Percentiles rank a stretch among this genome's conserved stretches.
Evolutionary conservation across 2,797 vertebrate genomes (phyloP).

Genomic region (Acanthiza pusilla): DNA sequence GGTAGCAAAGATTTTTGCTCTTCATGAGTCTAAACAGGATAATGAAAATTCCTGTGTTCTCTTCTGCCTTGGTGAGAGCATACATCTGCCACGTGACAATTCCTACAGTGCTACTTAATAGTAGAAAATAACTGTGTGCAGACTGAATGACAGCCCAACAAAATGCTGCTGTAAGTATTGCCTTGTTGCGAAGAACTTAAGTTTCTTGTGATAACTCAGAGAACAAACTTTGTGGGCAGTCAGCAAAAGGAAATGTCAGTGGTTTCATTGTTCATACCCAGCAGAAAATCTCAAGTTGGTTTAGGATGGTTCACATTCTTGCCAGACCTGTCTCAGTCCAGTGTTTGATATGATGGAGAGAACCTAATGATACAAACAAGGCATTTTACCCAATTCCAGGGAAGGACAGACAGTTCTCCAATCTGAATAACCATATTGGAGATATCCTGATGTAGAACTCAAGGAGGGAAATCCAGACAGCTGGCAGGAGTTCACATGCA

Average conservation of each 20-base stretch:
- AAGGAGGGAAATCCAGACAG: background rate
- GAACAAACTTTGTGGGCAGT: background rate
- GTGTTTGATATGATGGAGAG: background rate
- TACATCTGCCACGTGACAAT: background rate
- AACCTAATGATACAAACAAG: background rate
- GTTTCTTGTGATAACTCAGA: background rate
- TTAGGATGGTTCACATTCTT: background rate
- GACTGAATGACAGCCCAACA: background rate
- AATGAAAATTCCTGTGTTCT: background rate
- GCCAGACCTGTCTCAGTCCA: background rate
- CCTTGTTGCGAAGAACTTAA: background rate
- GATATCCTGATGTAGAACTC: background rate
- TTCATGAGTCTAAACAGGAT: background rate
- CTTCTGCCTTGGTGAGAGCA: background rate
- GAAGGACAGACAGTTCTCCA: background rate
- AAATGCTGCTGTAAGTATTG: background rate
- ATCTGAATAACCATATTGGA: background rate
- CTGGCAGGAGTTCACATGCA: background rate
- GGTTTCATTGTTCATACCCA: background rate
- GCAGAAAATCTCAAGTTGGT: background rate
- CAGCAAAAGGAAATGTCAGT: fast-evolving
- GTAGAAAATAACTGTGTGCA: background rate
- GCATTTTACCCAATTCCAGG: background rate
- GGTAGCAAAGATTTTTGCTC: background rate
- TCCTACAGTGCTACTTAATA: background rate